Base-by-base conservation (phyloP, 2,797 vertebrate genomes). In the Hephaestus fuliginosus region DNA sequence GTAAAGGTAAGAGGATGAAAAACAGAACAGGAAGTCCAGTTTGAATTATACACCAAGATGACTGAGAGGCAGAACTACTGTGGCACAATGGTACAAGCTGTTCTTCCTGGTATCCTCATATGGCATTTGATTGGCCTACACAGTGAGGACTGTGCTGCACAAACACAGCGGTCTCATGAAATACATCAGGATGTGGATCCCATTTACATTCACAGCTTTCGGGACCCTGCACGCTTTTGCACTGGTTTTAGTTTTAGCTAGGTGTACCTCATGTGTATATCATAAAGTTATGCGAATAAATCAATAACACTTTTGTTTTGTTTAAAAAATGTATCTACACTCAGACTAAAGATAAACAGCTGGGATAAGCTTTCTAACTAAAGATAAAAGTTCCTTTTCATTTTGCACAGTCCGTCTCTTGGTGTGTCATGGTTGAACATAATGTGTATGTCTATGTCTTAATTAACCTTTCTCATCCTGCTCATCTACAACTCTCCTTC, bases 31-130 rank as follows among this genome's bases (percentile, higher is more conserved):
- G 7, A 61, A 10, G 52, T 52, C 7, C 13, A 20, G 48, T 69
- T 74, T 39, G 7, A 85, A 63, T 60, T 44, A 49, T 13, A 63
- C 43, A 57, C 39, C 4, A 11, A 62, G 28, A 78, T 25, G 17
- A 11, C 48, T 70, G 51, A 39, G 55, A 78, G n/a, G 57, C 33
- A 71, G 57, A 78, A 78, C 13, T 4, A 28, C 33, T 36, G 7
- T 4, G 7, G 20, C 41, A 58, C 28, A 49, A 5, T 41, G 51
- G 43, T 74, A 13, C 49, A 46, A 57, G 63, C 28, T 53, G n/a
- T 49, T 67, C 36, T 15, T 46, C 25, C 30, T 25, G 28, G 5
- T 11, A 44, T 2, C 22, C 17, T 46, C 28, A 51, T 17, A 52
- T n/a, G 62, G 51, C 15, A 18, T 44, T 68, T 65, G 52, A 49